Base-by-base conservation (phyloP, 2,797 vertebrate species). In the Lepidocolaptes lacrymiger region DNA sequence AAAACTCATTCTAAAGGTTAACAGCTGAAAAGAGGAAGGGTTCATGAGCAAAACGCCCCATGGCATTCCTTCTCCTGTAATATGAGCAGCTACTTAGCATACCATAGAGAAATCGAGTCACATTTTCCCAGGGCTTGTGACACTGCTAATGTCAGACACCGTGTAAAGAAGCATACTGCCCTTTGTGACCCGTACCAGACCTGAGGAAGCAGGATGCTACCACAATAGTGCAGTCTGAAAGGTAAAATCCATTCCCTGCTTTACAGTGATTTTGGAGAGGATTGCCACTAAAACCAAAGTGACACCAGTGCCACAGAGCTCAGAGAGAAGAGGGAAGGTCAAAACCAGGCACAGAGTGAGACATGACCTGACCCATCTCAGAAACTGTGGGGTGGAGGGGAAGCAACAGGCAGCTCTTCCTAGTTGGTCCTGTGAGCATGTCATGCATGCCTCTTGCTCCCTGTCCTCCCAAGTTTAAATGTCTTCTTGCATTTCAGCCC, bases 371-470 rank as follows among this genome's bases (percentile, higher is more conserved):
- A 44, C 0, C 1, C 5, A 10, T 61, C 58, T 49, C 26, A 86
- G 48, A 79, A 94, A 36, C 30, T 51, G 26, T 3, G 10, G 7
- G 18, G 14, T 6, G 17, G 8, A 20, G 23, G 4, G 26, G 41
- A 84, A 87, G 51, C 22, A 61, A 23, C 16, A 44, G 44, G 24
- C 27, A 48, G 17, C 24, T 67, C 34, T 51, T 79, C 41, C 27
- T 22, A 30, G 22, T 13, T 4, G 1, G 44, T 28, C 51, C 12
- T 23, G 9, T 19, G 21, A 36, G 11, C 7, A 21, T 0, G 0
- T 4, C 5, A 4, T 23, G 16, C 30, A 27, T n/a, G 4, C 1
- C 12, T 9, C 24, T 58, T 28, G 16, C 14, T 51, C 23, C 10
- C 52, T 19, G 16, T 14, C 16, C 43, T 32, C 10, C 24, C 18